Evolutionary conservation across 1,140 invertebrate genomes (phyloP).

Genomic region (Bombus sibiricus): DNA sequence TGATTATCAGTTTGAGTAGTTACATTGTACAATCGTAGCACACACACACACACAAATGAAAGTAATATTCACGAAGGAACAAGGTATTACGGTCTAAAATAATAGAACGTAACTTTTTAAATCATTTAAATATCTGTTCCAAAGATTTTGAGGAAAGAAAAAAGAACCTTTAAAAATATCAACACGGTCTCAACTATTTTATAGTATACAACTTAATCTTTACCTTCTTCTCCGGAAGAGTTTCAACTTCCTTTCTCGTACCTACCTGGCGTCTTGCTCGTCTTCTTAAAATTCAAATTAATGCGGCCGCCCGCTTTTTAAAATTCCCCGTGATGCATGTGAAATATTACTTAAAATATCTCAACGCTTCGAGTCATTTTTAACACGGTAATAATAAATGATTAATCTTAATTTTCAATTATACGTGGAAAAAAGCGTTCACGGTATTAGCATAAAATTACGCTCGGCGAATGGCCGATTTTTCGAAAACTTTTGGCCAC

Average conservation of each 20-base stretch:
- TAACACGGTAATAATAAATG: slow-evolving; percentile 11
- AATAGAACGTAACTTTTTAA: too few relatives aligned
- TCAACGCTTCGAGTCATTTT: neutral
- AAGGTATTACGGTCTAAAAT: too few relatives aligned
- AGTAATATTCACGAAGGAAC: too few relatives aligned
- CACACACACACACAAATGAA: too few relatives aligned
- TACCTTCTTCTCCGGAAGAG: neutral
- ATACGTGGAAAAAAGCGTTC: neutral
- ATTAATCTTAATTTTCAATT: slow-evolving; percentile 40
- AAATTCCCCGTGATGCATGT: neutral
- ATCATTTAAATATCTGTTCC: too few relatives aligned
- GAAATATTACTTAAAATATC: neutral
- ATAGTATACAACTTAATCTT: neutral
- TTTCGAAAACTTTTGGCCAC: neutral
- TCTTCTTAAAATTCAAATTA: slow-evolving; percentile 24
- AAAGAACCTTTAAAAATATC: neutral
- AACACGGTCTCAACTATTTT: neutral
- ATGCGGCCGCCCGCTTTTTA: neutral
- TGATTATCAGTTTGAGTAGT: too few relatives aligned
- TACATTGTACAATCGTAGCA: too few relatives aligned
- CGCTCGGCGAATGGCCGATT: neutral
- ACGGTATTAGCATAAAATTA: slow-evolving; percentile 11
- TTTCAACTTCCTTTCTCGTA: neutral
- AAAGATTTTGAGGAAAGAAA: neutral
- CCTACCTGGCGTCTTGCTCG: neutral